Evolutionary conservation across 2,797 vertebrate species (phyloP), one percentile per base, ranked within the genome.

Genomic region (Hoplostethus atlanticus): DNA sequence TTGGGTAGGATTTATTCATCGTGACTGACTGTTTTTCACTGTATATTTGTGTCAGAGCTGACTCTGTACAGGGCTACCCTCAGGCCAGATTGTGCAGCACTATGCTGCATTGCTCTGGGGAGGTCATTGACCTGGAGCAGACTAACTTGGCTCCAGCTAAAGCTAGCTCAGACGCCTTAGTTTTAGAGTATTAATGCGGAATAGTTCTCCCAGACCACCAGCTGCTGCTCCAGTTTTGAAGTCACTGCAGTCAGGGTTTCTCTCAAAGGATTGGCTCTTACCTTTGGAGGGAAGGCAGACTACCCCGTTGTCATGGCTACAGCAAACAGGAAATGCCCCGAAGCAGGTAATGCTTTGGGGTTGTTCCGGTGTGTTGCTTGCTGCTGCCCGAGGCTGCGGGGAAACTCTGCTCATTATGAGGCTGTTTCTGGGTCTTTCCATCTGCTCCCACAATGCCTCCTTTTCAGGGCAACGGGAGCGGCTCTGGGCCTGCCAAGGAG

Each of bases 311-410:
- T 88, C 89, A 85, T 89, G 87, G 83, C 81, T 87, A 90, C 90
- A 76, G 86, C 87, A 92, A 93, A 92, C 92, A 93, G 91, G 93
- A 93, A 94, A 92, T 91, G 73, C 85, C 91, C 89, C 40, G 67
- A 77, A 87, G 87, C 92, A 92, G 91, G 92, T 91, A 87, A 72
- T 8, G 84, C 86, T 84, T 53, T 46, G 17, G 85, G 90, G 82
- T 66, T 62, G 70, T 84, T 87, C 71, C 74, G 82, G 83, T 76
- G 85, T 76, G 78, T 69, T 44, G 74, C 62, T 65, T 56, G 34
- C 34, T 47, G 63, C n/a, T 54, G 42, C 53, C 65, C 60, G 54
- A 63, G 68, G 72, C 86, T 47, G 68, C 12, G 17, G 84, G 71
- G 48, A 68, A 83, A 85, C 64, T 73, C 62, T 12, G 63, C 81